Evolutionary conservation across 2,888 invertebrate genomes (phyloP).

Genomic region (Doris montereyensis): DNA sequence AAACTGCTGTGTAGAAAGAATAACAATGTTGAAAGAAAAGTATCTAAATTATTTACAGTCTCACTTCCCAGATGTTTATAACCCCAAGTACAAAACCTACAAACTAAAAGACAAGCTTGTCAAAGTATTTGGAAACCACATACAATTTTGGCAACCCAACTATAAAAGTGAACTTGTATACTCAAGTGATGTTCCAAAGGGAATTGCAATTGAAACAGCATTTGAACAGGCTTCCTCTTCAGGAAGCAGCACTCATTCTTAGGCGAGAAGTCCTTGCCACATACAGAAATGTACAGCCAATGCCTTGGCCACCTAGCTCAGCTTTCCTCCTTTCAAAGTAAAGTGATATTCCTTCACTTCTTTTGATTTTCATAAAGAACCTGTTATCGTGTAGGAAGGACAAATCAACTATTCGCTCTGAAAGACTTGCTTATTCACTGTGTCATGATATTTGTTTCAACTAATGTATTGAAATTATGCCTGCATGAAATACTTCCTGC

Average conservation of each 20-base stretch:
- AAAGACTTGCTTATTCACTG: no score
- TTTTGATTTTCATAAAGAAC: no score
- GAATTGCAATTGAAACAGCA: no score
- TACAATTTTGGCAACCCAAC: slow-evolving; percentile 32
- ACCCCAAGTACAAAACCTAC: slow-evolving; percentile 32
- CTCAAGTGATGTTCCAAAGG: slow-evolving; percentile 21
- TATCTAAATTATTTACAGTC: slow-evolving; percentile 24
- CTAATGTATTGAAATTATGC: no score
- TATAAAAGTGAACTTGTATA: slow-evolving; percentile 30
- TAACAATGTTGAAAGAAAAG: slow-evolving; percentile 33
- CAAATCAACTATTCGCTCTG: no score
- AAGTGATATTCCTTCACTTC: slow-evolving; percentile 5
- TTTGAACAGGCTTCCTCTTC: no score
- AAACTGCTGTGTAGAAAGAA: slow-evolving; percentile 17
- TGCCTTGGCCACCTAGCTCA: slow-evolving; percentile 34
- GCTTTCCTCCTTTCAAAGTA: neutral
- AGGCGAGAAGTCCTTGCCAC: slow-evolving; percentile 1
- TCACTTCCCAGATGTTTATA: slow-evolving; percentile 10
- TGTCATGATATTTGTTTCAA: no score
- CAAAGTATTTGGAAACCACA: slow-evolving; percentile 18
- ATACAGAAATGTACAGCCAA: neutral
- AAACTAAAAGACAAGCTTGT: slow-evolving; percentile 38
- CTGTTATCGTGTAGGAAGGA: no score
- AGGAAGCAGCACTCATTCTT: slow-evolving; percentile 30
- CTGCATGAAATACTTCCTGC: no score